These are phyloP conservation scores for Himantopus leucocephalus DNA, from an alignment of 2,113 vertebrate genomes.

Conservation along the genomic window DNA sequence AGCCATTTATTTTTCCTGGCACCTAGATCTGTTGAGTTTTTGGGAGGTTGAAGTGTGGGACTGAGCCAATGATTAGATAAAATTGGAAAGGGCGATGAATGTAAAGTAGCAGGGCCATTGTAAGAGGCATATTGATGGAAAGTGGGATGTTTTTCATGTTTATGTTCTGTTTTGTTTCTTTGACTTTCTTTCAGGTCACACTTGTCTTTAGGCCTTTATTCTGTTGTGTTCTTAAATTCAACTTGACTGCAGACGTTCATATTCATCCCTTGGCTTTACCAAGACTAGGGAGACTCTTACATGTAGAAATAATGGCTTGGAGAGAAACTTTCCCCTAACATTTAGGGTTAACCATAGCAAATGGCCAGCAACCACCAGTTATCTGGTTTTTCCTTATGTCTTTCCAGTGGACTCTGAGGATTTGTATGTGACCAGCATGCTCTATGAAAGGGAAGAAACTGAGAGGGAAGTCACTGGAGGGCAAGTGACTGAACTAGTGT, in stretches of 20 bases:
- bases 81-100: not conserved
- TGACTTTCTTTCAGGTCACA: not conserved
- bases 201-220: not conserved
- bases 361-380: not conserved
- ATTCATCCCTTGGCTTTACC: not conserved
- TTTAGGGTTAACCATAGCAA: not conserved
- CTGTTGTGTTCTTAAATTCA: not conserved
- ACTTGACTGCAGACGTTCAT: not conserved
- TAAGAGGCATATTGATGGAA: not conserved
- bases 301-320: not conserved
- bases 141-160: not conserved
- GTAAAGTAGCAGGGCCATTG: not conserved
- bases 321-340: not conserved
- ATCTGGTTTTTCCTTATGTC: not conserved
- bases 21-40: not conserved
- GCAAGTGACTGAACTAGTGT: not conserved
- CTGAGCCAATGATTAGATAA: not conserved
- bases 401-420: not conserved
- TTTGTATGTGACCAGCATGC: slow-evolving; percentile 33
- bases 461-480: not conserved
- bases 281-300: not conserved
- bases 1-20: not conserved
- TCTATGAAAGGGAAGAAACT: slow-evolving; percentile 49
- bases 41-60: not conserved
- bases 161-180: not conserved